Evolutionary conservation across 2,888 invertebrate species (phyloP), one percentile per base, ranked within the genome.

Genomic region (Pteria penguin): DNA sequence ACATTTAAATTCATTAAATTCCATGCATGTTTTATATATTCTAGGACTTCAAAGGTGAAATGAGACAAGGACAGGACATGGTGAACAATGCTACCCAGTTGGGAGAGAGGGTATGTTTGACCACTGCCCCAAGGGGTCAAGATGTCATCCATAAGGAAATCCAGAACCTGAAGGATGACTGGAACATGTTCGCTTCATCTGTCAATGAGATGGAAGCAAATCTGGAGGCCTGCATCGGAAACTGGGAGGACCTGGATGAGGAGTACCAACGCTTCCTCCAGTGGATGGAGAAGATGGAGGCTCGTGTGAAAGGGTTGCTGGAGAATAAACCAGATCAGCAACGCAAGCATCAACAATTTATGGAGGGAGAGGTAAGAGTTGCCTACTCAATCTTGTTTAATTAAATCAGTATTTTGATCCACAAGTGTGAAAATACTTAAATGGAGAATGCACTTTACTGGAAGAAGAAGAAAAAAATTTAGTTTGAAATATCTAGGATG

Each of bases 161-260:
- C 1, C 85, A 89, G 36, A 83, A 82, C 4, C 82, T 90, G 14
- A 84, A 84, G 36, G 86, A 87, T n/a, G 90, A 90, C 73, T 91
- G 91, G 91, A 84, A 87, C 4, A 72, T 82, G 2, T 88, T 90
- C 75, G 81, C 85, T 2, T 79, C 82, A 18, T 84, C 95, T 22
- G 87, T 91, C n/a, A 94, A 94, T 85, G 94, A 94, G 66, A 95
- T 95, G 11, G 95, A 96, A 88, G 94, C 94, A 26, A 96, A 96
- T 89, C 95, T 97, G 14, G 97, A 98, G 90, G 97, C 97, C 93
- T 97, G 96, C 91, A 93, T 98, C 0, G 96, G 96, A 0, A 97
- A 97, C 91, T 97, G 97, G 89, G 96, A 96, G 0, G 97, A 97
- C 90, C 97, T 97, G 91, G 94, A 96, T 5, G 96, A 96, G 86